Evolutionary conservation across 1,140 invertebrate species (phyloP), one percentile per base, ranked within the genome.

Genomic region (Maniola jurtina): DNA sequence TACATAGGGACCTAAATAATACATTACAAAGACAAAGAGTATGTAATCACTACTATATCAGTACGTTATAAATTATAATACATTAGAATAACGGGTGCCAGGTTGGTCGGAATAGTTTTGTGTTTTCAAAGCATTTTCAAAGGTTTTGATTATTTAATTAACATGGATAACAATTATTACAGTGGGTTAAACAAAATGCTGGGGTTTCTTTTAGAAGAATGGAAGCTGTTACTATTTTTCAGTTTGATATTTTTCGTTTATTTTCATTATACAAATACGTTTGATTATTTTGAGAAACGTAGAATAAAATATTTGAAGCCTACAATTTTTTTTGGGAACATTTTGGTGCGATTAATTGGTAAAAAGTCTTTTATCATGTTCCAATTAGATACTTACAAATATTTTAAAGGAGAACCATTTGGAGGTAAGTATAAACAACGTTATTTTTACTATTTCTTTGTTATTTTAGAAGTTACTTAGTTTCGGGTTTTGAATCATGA

Each of bases 361-460:
- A 84, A 75, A 76, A 81, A 72, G 64, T 90, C 91, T n/a, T 91
- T 90, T 70, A 86, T 89, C 70, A 81, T 90, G 56, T 90, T 86
- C 61, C 89, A 91, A 67, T 72, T 83, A 15, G 78, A 91, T 38
- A 73, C 88, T 42, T 89, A 92, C 57, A 85, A 85, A 35, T 70
- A 86, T 58, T 91, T 92, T 67, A 86, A 89, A 81, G 91, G 89
- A 71, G 65, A 84, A 61, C 86, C 77, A 35, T 89, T 78, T 79
- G 92, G 84, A 61, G 91, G 91, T 92, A 79, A 83, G 81, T 79
- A 40, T 56, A 36, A 54, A 38, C 25, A 34, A 55, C 25, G 0
- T 36, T 52, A 54, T 52, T 52, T 25, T 52, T 52, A 7, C 14
- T 9, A 8, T 6, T n/a, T 25, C 33, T 52, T 13, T 9, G 16